Evolutionary conservation across 2,888 invertebrate species (phyloP).

Genomic region (Ormyrus rosae): DNA sequence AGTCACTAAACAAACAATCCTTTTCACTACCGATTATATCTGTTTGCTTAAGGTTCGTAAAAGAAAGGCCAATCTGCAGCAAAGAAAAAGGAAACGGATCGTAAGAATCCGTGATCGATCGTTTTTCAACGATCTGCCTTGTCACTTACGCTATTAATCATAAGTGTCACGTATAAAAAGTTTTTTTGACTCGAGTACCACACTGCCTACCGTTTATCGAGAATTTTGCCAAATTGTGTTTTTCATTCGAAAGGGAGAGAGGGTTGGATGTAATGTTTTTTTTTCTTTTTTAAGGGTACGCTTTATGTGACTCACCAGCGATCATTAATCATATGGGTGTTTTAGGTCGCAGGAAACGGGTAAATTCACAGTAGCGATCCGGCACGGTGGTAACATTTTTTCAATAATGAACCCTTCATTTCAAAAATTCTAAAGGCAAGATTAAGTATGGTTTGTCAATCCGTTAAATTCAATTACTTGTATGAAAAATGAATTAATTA

Average conservation of each 20-base stretch:
- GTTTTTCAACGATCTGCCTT: slow-evolving; percentile 45
- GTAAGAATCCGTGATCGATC: slow-evolving; percentile 47
- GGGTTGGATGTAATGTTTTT: slow-evolving; percentile 48
- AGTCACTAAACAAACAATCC: too few relatives aligned
- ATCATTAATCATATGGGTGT: slow-evolving; percentile 54
- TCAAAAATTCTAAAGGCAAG: slow-evolving; percentile 10
- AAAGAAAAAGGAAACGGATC: slow-evolving; percentile 17
- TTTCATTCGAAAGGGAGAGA: slow-evolving; percentile 55
- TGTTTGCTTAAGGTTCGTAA: not conserved
- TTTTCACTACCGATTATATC: not conserved
- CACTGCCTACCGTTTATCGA: slow-evolving; percentile 56
- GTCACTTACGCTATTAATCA: slow-evolving; percentile 54
- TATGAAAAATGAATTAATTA: too few relatives aligned
- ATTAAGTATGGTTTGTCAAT: not conserved
- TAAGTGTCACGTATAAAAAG: slow-evolving; percentile 42
- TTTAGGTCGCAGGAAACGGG: slow-evolving; percentile 28
- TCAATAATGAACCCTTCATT: slow-evolving; percentile 26
- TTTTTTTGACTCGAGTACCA: slow-evolving; percentile 37
- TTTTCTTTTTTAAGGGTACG: slow-evolving; percentile 24
- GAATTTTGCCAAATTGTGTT: slow-evolving; percentile 57
- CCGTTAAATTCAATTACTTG: not conserved
- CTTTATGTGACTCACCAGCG: slow-evolving; percentile 46
- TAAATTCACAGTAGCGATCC: slow-evolving; percentile 25
- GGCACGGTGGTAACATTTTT: not conserved
- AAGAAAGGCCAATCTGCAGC: not conserved